phyloP scores from a whole-genome alignment of 2,797 vertebrate species.

The Peromyscus melanophrys region DNA sequence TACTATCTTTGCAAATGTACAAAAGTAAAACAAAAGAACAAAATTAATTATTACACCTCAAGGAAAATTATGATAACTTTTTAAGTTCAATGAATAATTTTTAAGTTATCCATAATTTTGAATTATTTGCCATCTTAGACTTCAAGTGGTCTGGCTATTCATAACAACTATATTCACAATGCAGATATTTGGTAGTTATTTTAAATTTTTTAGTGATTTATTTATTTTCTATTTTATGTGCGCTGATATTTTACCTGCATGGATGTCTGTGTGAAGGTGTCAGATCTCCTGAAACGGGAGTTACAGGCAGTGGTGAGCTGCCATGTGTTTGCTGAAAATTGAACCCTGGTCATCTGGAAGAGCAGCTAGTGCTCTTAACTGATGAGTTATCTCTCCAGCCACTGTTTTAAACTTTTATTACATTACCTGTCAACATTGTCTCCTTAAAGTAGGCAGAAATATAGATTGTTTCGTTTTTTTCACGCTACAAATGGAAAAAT shows the following conservation, averaged over 20 bases:
- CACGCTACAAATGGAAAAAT: not conserved
- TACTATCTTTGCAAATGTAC: slow-evolving; percentile 39
- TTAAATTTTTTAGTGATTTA: not conserved
- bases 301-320: not conserved
- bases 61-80: slow-evolving; percentile 29
- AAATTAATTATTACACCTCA: slow-evolving; percentile 4
- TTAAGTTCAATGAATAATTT: slow-evolving; percentile 28
- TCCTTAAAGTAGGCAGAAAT: not conserved
- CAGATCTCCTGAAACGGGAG: not conserved
- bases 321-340: not conserved
- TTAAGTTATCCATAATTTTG: slow-evolving; percentile 30
- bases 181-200: not conserved
- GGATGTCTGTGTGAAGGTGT: not conserved
- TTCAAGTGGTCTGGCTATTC: not conserved
- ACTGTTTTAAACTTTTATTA: slow-evolving; percentile 10
- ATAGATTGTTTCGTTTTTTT: not conserved
- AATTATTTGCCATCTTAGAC: slow-evolving; percentile 1
- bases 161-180: not conserved
- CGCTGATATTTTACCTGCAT: not conserved
- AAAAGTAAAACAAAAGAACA: not conserved
- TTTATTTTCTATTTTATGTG: not conserved
- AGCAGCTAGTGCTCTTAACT: not conserved
- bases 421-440: not conserved
- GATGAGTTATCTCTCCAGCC: not conserved
- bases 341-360: not conserved